phyloP scores from a whole-genome alignment of 2,113 vertebrate species.

The Pithys albifrons region DNA sequence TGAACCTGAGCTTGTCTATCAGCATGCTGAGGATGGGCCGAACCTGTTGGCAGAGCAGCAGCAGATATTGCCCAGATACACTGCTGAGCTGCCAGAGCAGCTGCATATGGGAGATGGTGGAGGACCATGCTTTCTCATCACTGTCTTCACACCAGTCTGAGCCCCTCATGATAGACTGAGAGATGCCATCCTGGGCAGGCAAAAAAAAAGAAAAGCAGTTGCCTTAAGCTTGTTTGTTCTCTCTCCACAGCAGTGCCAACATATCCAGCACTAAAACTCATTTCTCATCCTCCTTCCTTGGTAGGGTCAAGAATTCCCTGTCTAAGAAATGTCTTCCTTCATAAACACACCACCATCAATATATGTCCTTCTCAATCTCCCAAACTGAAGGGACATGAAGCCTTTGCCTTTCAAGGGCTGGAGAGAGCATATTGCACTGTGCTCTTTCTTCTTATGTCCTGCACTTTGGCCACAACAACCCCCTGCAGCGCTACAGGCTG shows the following conservation, averaged over 20 bases:
- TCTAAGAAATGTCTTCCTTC: not conserved
- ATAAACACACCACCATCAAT: not conserved
- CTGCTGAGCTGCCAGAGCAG: not conserved
- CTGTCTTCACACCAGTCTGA: not conserved
- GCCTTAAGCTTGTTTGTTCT: not conserved
- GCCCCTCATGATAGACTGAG: not conserved
- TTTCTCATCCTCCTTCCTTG: not conserved
- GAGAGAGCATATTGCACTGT: not conserved
- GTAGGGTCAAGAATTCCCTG: not conserved
- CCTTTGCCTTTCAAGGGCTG: not conserved
- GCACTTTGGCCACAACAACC: too few species aligned
- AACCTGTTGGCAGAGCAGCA: not conserved
- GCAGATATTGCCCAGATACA: not conserved
- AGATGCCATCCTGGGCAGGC: not conserved
- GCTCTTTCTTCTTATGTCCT: not conserved
- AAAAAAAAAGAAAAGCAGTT: not conserved
- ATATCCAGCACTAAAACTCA: not conserved
- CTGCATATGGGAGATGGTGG: not conserved
- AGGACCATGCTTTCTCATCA: not conserved
- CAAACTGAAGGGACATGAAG: not conserved
- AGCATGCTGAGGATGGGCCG: not conserved
- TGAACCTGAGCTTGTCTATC: not conserved
- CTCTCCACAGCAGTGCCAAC: not conserved
- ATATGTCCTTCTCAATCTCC: not conserved
- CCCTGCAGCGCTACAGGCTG: too few species aligned